Conservation (phyloP, 2,888 invertebrate genomes). For the Leucophenga montana region DNA sequence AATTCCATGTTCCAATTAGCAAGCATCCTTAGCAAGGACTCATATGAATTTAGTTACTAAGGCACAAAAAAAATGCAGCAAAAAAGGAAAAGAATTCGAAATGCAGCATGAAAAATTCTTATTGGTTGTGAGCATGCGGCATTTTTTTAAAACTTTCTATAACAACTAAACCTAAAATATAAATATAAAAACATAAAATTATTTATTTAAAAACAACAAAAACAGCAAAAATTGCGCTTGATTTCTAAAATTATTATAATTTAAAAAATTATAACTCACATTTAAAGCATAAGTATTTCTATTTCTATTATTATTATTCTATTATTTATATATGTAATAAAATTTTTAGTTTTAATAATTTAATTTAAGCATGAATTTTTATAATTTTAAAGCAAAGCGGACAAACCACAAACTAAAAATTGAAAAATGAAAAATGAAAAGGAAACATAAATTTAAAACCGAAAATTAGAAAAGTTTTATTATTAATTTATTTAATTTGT, state of each 20-base stretch:
- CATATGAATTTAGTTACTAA: constrained; percentile 37
- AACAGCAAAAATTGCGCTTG: background rate
- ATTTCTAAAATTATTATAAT: constrained; percentile 1
- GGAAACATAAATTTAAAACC: constrained; percentile 11
- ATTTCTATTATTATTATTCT: background rate
- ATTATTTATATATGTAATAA: background rate
- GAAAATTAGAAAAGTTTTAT: constrained; percentile 35
- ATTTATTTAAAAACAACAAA: background rate
- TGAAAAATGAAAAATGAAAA: too few species aligned
- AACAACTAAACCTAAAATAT: background rate
- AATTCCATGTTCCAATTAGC: constrained; percentile 61
- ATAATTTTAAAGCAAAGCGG: constrained; percentile 52
- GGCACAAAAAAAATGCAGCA: constrained; percentile 14
- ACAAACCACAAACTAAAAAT: constrained; percentile 52
- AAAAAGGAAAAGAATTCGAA: background rate
- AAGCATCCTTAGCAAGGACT: constrained; percentile 38
- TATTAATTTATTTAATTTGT: constrained; percentile 38
- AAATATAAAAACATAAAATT: background rate
- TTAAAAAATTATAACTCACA: background rate
- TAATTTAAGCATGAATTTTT: constrained; percentile 36
- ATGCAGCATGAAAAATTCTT: background rate
- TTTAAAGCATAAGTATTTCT: background rate
- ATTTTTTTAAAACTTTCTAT: constrained; percentile 41
- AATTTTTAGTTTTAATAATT: constrained; percentile 21
- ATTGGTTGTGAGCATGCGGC: constrained; percentile 30